Evolutionary conservation across 2,113 vertebrate species (phyloP), one percentile per base, ranked within the genome.

Genomic region (Pholis gunnellus): DNA sequence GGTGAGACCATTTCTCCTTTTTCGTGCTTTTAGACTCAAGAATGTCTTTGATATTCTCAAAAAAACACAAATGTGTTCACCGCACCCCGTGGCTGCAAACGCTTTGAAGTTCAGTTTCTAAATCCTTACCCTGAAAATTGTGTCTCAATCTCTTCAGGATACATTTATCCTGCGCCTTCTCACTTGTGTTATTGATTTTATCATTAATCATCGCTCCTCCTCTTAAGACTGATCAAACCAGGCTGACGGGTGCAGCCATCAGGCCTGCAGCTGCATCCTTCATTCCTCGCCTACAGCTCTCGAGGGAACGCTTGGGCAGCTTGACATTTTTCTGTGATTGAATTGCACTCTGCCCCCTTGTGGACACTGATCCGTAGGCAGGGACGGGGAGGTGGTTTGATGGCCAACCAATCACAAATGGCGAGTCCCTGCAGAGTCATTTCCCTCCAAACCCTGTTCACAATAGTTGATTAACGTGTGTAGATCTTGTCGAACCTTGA

Each of bases 281-380:
- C 74, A 73, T 63, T 75, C 5, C 56, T 20, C 40, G 72, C 75
- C 82, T 75, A 0, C 68, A 74, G 87, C 84, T 78, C 84, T 77
- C 8, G 1, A 70, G 89, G 80, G 85, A 76, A 46, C 69, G 44
- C 81, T 67, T 31, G 69, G 76, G 5, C 68, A 57, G 72, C 18
- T 10, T 63, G 87, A 65, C 67, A 84, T 81, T 78, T 78, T 54
- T 61, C 63, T 83, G 81, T 88, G 83, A 91, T 89, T 88, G 81
- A 91, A 92, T 72, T 88, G 84, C 68, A 87, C 72, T 91, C 92
- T 95, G 94, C 94, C 95, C 94, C 85, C 95, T 95, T 89, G 93
- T 95, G 95, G 95, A 88, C 40, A 69, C 17, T 81, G 72, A 83
- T 84, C 79, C 69, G 29, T 22, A 72, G 81, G 80, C 60, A 60